Base-by-base conservation (phyloP, 30 jellyfish, hydroid and myxozoan genomes). In the Hydra vulgaris region DNA sequence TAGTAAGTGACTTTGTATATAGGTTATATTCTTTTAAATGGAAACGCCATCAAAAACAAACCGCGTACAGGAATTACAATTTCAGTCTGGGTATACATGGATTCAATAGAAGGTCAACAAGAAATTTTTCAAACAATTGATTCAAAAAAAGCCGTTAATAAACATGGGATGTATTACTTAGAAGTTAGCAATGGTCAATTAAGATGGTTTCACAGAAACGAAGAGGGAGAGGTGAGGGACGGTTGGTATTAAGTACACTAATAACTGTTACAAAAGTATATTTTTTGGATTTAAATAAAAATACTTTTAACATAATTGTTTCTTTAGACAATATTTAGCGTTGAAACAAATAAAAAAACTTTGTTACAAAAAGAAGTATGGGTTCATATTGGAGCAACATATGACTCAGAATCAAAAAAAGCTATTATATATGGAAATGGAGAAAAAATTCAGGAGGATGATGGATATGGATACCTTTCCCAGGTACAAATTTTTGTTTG, bases 161-260 rank as follows among this genome's bases (percentile, higher is more conserved):
- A 79, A 89, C 97, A 89, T 67, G 97, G 97, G n/a, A 92, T 85
- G 85, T 89, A 85, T 76, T 89, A 89, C 73, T 66, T 89, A 77
- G 97, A 89, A 68, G 73, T 85, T 25, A 85, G 95, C 54, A 92
- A 89, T 81, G 97, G 97, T 0, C 93, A 81, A 8, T 56, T 89
- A 1, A 84, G 97, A 7, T 89, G 97, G 97, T 89, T 89, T 76
- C 97, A 89, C 82, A 73, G 97, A 18, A 85, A 89, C 80, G 95
- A 76, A 61, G 82, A 85, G 70, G 95, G 95, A 71, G 97, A 89
- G 95, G 97, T 89, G 8, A 0, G 92, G 25, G 7, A 18, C 1
- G n/a, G n/a, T n/a, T n/a, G n/a, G n/a, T n/a, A n/a, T n/a, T n/a
- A n/a, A n/a, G n/a, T n/a, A 17, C 17, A 56, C 18, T 16, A 56